Evolutionary conservation across 2,797 vertebrate genomes (phyloP).

Genomic region (Sarcophilus harrisii): DNA sequence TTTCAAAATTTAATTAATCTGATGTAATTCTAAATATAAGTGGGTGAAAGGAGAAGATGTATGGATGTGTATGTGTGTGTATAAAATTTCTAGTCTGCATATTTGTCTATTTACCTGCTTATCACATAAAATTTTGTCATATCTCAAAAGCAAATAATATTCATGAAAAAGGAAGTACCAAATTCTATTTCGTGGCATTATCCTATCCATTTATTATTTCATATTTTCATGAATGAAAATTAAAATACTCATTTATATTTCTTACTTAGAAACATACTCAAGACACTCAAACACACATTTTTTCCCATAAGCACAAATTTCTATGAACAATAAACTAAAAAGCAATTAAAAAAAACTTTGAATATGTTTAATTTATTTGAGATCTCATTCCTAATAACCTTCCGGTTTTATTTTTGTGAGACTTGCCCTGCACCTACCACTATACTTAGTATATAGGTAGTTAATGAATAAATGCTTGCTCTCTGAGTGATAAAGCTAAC

Average conservation of each 20-base stretch:
- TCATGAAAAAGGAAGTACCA: background rate
- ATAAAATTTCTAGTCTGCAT: background rate
- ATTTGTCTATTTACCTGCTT: background rate
- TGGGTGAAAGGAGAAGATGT: background rate
- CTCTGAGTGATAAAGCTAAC: background rate
- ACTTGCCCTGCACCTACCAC: background rate
- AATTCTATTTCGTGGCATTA: background rate
- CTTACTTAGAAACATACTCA: background rate
- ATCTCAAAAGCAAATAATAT: background rate
- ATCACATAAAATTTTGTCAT: background rate
- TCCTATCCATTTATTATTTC: background rate
- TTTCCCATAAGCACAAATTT: background rate
- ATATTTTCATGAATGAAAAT: background rate
- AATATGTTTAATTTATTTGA: too few species aligned
- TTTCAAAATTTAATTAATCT: slow-evolving; percentile 53
- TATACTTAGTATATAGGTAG: background rate
- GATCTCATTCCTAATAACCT: background rate
- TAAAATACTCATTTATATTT: background rate
- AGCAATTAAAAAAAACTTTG: background rate
- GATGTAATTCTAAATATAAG: slow-evolving; percentile 62
- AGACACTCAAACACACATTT: background rate
- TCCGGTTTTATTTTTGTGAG: background rate
- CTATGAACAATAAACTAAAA: background rate
- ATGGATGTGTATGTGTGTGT: background rate
- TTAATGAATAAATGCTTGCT: background rate